phyloP scores from a whole-genome alignment of 2,113 vertebrate genomes.

The Laterallus jamaicensis region DNA sequence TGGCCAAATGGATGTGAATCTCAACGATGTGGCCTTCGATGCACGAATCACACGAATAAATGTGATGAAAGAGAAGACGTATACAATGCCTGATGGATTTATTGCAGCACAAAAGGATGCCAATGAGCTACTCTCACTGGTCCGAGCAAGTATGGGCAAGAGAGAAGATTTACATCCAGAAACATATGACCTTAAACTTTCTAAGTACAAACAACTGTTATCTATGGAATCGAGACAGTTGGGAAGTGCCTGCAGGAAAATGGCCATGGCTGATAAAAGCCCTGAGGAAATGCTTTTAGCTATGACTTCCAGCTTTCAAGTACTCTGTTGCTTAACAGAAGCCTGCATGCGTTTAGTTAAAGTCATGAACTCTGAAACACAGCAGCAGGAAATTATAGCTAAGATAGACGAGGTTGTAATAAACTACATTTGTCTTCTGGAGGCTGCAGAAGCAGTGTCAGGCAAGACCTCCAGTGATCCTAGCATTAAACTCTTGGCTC shows the following conservation, averaged over 20 bases:
- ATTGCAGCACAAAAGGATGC: constrained; percentile 89
- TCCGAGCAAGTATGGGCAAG: constrained; percentile 81
- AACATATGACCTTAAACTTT: constrained; percentile 78
- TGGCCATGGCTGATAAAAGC: constrained; percentile 87
- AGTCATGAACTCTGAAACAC: constrained; percentile 82
- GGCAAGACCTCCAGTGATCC: constrained; percentile 82
- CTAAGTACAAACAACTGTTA: constrained; percentile 86
- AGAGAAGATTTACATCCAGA: constrained; percentile 76
- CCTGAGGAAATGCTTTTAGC: constrained; percentile 92
- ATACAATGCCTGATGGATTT: constrained; percentile 88
- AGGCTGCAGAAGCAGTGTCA: constrained; percentile 85
- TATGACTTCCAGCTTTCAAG: constrained; percentile 94
- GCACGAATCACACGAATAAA: constrained; percentile 81
- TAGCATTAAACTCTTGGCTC: constrained; percentile 87
- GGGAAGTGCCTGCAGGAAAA: constrained; percentile 89
- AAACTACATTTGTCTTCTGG: constrained; percentile 90
- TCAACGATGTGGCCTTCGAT: constrained; percentile 79
- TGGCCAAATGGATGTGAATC: constrained; percentile 60
- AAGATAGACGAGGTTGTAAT: constrained; percentile 88
- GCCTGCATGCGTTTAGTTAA: constrained; percentile 94
- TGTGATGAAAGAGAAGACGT: constrained; percentile 87
- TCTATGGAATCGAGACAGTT: constrained; percentile 88
- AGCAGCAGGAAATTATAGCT: constrained; percentile 84
- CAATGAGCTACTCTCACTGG: constrained; percentile 87
- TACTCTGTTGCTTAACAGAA: constrained; percentile 91